Conservation (phyloP, 1,140 invertebrate genomes). For the Ceratoteleas bidentatus region DNA sequence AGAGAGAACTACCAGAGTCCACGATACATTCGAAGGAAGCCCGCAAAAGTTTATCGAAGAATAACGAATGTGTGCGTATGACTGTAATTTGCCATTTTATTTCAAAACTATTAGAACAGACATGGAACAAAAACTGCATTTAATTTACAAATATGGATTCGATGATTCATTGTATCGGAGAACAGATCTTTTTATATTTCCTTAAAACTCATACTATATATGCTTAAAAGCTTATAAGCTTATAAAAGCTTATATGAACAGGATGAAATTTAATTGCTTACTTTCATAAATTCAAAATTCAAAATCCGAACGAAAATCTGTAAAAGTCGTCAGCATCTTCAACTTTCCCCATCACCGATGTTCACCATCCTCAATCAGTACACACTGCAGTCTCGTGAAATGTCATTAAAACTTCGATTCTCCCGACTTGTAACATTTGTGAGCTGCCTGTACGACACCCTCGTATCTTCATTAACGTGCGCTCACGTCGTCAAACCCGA, state of each 20-base stretch:
- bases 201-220: no score
- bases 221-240: no score
- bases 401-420: slow-evolving; percentile 14
- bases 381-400: slow-evolving; percentile 1
- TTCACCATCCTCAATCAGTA: no score
- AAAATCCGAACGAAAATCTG: slow-evolving; percentile 4
- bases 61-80: slow-evolving; percentile 82
- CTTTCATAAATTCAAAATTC: neutral
- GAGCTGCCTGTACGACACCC: neutral
- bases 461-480: slow-evolving; percentile 22
- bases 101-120: no score
- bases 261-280: no score
- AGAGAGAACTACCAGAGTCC: slow-evolving; percentile 91
- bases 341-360: no score
- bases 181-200: no score
- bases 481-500: slow-evolving; percentile 31
- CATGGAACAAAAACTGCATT: no score
- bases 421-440: neutral
- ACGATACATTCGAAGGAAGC: slow-evolving; percentile 79
- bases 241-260: no score
- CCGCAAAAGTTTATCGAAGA: slow-evolving; percentile 81
- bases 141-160: no score
- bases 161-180: no score
- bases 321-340: neutral
- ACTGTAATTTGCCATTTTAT: neutral